Conservation (phyloP, 2,888 invertebrate species). For the Drosophila quinaria region DNA sequence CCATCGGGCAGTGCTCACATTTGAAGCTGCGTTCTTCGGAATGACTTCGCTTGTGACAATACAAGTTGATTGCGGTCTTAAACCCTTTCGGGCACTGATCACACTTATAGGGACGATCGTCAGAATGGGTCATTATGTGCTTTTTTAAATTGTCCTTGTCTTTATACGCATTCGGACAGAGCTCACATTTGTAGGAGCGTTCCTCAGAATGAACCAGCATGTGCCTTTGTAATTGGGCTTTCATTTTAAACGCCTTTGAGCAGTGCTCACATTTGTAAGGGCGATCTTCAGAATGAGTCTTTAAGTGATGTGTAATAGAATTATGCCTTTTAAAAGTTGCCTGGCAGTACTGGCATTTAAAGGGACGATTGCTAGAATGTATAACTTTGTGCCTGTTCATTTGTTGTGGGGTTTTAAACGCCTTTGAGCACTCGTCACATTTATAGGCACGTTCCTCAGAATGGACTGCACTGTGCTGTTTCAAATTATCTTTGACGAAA, state of each 20-base stretch:
- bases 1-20: neutral
- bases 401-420: neutral
- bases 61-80: neutral
- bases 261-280: slow-evolving; percentile 3
- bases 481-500: neutral
- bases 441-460: neutral
- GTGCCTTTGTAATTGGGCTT: neutral
- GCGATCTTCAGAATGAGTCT: neutral
- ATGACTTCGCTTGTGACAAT: neutral
- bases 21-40: neutral
- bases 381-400: neutral
- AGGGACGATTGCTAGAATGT: neutral
- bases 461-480: neutral
- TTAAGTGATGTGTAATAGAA: neutral
- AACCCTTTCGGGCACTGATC: neutral
- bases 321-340: neutral
- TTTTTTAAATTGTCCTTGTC: too few relatives aligned
- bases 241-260: neutral
- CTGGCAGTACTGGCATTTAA: neutral
- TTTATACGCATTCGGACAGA: too few relatives aligned
- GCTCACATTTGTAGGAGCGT: neutral
- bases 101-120: neutral
- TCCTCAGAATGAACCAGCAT: neutral
- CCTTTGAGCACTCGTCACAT: neutral
- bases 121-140: neutral